A percentile compares a stretch with the other conserved stretches of the same genome.
Evolutionary conservation across 2,888 invertebrate species (phyloP).

Genomic region (Agriopis leucophaearia): DNA sequence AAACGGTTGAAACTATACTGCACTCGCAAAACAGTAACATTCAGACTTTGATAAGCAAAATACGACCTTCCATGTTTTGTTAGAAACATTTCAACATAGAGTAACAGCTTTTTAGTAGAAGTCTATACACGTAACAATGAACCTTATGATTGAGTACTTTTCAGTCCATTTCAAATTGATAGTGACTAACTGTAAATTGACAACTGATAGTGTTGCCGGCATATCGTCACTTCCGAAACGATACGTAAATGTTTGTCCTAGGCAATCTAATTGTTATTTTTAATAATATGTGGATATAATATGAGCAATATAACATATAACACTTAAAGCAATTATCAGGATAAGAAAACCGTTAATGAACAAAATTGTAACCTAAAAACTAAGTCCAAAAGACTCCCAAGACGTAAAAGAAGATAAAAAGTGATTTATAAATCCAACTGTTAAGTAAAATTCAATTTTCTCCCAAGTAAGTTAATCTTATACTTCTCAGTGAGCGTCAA

Average conservation of each 20-base stretch:
- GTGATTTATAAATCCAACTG: background rate
- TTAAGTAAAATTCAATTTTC: constrained; percentile 14
- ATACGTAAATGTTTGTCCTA: constrained; percentile 54
- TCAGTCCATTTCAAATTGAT: constrained; percentile 49
- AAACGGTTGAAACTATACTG: constrained; percentile 43
- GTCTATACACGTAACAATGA: constrained; percentile 34
- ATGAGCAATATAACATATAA: background rate
- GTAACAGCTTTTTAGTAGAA: constrained; percentile 46
- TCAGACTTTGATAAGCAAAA: constrained; percentile 58
- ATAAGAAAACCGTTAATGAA: background rate
- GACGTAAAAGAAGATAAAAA: background rate
- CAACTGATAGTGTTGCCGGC: constrained; percentile 59
- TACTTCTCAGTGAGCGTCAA: constrained; percentile 28
- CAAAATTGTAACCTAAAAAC: no score
- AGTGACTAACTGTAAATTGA: constrained; percentile 47
- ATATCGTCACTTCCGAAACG: constrained; percentile 67
- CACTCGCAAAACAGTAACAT: constrained; percentile 50
- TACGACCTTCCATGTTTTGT: constrained; percentile 57
- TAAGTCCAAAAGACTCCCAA: no score
- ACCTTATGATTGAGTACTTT: constrained; percentile 45
- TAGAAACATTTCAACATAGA: constrained; percentile 56
- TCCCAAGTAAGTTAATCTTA: constrained; percentile 26
- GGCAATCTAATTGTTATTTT: constrained; percentile 16
- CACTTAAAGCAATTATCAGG: background rate
- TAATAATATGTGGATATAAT: background rate